Percentiles rank a stretch among this genome's conserved stretches.
Conservation (phyloP, 2,797 vertebrate species). For the Enteromius radiatus region DNA sequence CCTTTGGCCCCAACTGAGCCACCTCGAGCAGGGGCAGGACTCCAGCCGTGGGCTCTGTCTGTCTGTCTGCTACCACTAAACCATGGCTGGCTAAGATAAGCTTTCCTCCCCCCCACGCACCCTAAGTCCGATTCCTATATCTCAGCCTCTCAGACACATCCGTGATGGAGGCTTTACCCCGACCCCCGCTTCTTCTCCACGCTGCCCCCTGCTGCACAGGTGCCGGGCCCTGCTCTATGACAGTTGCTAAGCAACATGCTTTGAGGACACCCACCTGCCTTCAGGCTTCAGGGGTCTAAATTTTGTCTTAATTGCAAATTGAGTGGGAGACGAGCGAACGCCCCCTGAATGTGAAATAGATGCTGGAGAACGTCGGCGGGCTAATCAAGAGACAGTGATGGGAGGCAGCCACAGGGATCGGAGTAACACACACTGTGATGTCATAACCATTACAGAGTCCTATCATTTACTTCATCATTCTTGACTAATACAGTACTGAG, state of each 20-base stretch:
- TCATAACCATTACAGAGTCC: constrained; percentile 57
- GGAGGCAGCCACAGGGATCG: constrained; percentile 44
- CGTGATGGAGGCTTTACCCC: constrained; percentile 53
- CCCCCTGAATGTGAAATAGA: constrained; percentile 78
- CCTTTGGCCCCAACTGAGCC: constrained; percentile 44
- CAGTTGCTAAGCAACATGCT: constrained; percentile 80
- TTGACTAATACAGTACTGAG: constrained; percentile 39
- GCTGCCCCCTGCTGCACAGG: constrained; percentile 73
- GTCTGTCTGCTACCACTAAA: constrained; percentile 51
- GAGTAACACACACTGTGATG: constrained; percentile 51
- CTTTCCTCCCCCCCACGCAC: constrained; percentile 27
- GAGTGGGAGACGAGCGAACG: constrained; percentile 78
- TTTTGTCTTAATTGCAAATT: constrained; percentile 86
- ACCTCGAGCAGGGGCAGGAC: constrained; percentile 32
- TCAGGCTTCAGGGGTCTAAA: constrained; percentile 83
- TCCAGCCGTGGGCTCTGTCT: constrained; percentile 43
- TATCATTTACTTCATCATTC: constrained; percentile 59
- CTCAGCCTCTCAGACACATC: constrained; percentile 56
- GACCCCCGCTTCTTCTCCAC: constrained; percentile 49
- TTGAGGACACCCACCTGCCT: constrained; percentile 81
- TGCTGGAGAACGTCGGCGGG: constrained; percentile 56
- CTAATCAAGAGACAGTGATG: constrained; percentile 62
- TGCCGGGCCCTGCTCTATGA: constrained; percentile 58
- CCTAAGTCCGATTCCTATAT: constrained; percentile 52
- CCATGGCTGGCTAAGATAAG: constrained; percentile 62